Evolutionary conservation across 2,797 vertebrate species (phyloP).

Genomic region (Thamnophis elegans): DNA sequence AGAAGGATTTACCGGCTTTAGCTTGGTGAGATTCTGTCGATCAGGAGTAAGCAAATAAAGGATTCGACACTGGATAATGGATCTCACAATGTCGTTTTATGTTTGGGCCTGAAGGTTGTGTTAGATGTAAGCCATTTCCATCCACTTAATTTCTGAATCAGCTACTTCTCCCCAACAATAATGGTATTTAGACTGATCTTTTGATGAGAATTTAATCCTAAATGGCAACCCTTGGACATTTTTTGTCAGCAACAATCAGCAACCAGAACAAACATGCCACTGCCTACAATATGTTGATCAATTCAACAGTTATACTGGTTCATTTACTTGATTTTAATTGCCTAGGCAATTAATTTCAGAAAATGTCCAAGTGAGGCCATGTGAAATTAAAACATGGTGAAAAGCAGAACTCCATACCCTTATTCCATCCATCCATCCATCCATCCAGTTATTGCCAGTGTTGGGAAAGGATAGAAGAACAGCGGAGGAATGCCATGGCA

Average conservation of each 20-base stretch:
- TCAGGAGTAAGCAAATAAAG: background rate
- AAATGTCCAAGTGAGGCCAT: background rate
- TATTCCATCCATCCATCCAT: background rate
- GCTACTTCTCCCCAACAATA: background rate
- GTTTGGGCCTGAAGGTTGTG: background rate
- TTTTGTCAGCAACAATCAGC: background rate
- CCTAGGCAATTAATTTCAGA: background rate
- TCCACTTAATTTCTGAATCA: background rate
- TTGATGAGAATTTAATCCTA: background rate
- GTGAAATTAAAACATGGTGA: background rate
- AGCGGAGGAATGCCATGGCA: background rate
- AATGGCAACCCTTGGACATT: background rate
- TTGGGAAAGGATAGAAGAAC: background rate
- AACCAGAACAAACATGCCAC: background rate
- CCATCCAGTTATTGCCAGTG: background rate
- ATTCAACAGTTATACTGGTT: background rate
- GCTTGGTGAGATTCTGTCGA: background rate
- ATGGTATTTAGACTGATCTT: background rate
- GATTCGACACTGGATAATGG: background rate
- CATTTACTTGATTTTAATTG: background rate
- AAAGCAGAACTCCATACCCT: background rate
- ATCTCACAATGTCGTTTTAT: background rate
- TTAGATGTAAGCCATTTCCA: background rate
- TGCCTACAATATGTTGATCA: background rate
- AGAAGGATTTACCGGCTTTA: background rate